phyloP scores from a whole-genome alignment of 2,113 vertebrate genomes.

The Apus apus region DNA sequence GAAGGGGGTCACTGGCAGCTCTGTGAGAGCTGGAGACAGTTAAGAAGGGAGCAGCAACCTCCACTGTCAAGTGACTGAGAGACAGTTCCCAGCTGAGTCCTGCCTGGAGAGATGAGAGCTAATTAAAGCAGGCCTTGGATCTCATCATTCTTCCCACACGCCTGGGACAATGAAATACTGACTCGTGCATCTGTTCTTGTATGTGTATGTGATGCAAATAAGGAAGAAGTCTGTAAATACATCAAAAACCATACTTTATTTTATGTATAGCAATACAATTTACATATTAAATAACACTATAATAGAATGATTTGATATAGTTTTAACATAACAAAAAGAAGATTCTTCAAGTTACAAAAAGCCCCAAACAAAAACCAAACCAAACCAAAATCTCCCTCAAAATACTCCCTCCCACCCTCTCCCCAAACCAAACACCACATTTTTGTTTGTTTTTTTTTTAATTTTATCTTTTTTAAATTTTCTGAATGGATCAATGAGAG shows the following conservation, averaged over 20 bases:
- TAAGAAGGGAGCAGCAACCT: neutral
- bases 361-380: constrained; percentile 61
- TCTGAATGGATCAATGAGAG: constrained; percentile 80
- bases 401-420: constrained; percentile 59
- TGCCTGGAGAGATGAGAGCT: constrained; percentile 13
- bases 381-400: constrained; percentile 73
- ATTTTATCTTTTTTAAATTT: neutral
- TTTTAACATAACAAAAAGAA: constrained; percentile 87
- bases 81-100: constrained; percentile 15
- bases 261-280: constrained; percentile 99
- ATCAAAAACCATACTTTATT: constrained; percentile 99
- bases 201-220: constrained; percentile 36
- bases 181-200: constrained; percentile 14
- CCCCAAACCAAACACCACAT: constrained; percentile 74
- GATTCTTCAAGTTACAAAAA: constrained; percentile 89
- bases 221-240: constrained; percentile 78
- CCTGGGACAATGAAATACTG: constrained; percentile 43
- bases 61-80: neutral
- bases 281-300: constrained; percentile 99
- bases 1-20: neutral
- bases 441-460: constrained; percentile 30
- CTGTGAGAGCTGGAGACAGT: neutral
- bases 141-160: constrained; percentile 26
- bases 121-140: constrained; percentile 53
- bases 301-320: constrained; percentile 97